Conservation (phyloP, 2,113 vertebrate genomes). For the Smithornis capensis region DNA sequence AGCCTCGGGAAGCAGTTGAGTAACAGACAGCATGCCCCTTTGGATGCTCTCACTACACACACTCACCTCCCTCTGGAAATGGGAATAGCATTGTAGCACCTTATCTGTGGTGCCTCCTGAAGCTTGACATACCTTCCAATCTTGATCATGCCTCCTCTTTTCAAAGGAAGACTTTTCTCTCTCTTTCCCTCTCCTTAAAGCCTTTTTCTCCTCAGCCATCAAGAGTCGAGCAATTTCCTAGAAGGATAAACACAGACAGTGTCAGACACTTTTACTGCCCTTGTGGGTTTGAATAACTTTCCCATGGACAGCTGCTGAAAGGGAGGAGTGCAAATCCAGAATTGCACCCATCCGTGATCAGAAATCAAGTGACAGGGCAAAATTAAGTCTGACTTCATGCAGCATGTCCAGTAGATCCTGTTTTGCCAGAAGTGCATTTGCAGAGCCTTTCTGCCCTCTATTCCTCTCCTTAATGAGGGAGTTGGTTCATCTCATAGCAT, state of each 20-base stretch:
- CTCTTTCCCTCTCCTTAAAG: slow-evolving; percentile 81
- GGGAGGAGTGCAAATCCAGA: not conserved
- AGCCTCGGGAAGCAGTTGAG: not conserved
- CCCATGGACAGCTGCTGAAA: not conserved
- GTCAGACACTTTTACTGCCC: not conserved
- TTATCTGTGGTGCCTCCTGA: not conserved
- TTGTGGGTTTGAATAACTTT: not conserved
- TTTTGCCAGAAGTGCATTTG: not conserved
- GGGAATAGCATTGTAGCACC: not conserved
- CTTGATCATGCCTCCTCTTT: slow-evolving; percentile 80
- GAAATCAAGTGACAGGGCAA: not conserved
- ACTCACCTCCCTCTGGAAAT: not conserved
- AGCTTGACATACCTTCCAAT: slow-evolving; percentile 79
- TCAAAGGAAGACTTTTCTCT: slow-evolving; percentile 81
- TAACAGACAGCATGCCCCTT: not conserved
- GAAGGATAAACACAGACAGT: not conserved
- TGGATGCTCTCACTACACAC: not conserved
- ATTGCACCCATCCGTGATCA: not conserved
- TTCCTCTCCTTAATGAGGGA: not conserved
- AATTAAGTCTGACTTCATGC: not conserved
- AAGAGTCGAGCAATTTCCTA: slow-evolving; percentile 91
- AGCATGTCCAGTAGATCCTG: not conserved
- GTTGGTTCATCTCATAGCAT: not conserved
- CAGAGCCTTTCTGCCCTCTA: not conserved
- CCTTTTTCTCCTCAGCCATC: slow-evolving; percentile 91